phyloP scores from a whole-genome alignment of 2,797 vertebrate species.

The Coreius guichenoti region DNA sequence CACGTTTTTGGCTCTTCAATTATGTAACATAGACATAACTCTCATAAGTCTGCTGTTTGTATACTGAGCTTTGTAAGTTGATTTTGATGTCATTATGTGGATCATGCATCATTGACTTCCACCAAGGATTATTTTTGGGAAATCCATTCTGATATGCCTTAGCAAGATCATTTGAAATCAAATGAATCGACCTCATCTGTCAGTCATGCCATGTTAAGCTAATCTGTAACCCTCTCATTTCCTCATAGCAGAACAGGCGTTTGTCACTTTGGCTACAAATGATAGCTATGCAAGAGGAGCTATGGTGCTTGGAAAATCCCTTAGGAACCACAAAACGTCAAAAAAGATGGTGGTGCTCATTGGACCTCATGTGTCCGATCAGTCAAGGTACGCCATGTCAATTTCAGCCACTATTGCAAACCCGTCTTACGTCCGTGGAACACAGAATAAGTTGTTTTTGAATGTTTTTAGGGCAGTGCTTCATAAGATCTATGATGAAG shows the following conservation, averaged over 20 bases:
- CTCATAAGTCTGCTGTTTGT: neutral
- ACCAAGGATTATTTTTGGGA: neutral
- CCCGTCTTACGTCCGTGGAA: neutral
- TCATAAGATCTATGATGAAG: constrained; percentile 87
- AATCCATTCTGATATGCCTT: neutral
- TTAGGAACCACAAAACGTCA: constrained; percentile 86
- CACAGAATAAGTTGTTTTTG: neutral
- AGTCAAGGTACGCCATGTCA: constrained; percentile 82
- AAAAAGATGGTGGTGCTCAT: constrained; percentile 86
- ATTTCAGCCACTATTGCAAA: neutral
- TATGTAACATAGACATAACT: neutral
- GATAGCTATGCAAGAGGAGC: constrained; percentile 94
- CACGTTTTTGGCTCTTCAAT: neutral
- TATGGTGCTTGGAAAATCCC: constrained; percentile 91
- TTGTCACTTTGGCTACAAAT: constrained; percentile 96
- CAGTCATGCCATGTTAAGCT: neutral
- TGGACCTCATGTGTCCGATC: constrained; percentile 88
- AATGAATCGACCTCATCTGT: neutral
- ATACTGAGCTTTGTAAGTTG: neutral
- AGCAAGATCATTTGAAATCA: neutral
- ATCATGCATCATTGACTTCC: neutral
- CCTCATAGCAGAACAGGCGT: constrained; percentile 87
- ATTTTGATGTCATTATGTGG: neutral
- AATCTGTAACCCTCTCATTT: neutral
- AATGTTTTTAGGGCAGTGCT: constrained; percentile 81